Evolutionary conservation across 2,797 vertebrate genomes (phyloP), one percentile per base, ranked within the genome.

Genomic region (Heteromormyrus szaboi): DNA sequence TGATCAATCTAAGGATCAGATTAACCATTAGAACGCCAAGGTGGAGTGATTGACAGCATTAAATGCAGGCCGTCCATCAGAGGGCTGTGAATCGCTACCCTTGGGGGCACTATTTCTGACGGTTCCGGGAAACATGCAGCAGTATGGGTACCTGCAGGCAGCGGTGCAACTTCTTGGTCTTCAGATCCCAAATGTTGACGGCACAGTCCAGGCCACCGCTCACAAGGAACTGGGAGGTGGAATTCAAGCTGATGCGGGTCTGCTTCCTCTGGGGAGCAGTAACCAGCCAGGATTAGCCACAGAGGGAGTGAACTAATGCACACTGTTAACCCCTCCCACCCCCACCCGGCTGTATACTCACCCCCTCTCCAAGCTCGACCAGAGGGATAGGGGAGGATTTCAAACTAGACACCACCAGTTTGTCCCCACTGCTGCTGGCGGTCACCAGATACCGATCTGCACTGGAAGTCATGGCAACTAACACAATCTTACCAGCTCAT

Each of bases 161-260:
- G 89, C 98, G 96, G 91, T 98, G 96, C 91, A 97, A 91, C 91
- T 95, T 97, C 92, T 96, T 98, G 90, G 95, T 96, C 93, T 99
- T 99, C 94, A 99, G 95, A 95, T 99, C 98, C 99, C 99, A 99
- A 93, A 99, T 97, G 93, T 99, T 97, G 86, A 99, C 97, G 0
- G 96, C 95, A 92, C 93, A 96, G 94, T 98, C 97, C 88, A 98
- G 95, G 86, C 99, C 99, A 89, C 99, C 98, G 17, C 98, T 99
- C 88, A 96, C 96, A 83, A 99, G 85, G 89, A 96, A 96, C 81
- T 98, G 96, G 81, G 97, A 98, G 0, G 95, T 97, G 0, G 96
- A 97, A 93, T 97, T 99, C 90, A 99, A 94, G 93, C 95, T 95
- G 65, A 98, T 95, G 44, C 97, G 97, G 0, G 97, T 99, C 92